phyloP scores from a whole-genome alignment of 2,113 vertebrate genomes.

The Cervus canadensis region DNA sequence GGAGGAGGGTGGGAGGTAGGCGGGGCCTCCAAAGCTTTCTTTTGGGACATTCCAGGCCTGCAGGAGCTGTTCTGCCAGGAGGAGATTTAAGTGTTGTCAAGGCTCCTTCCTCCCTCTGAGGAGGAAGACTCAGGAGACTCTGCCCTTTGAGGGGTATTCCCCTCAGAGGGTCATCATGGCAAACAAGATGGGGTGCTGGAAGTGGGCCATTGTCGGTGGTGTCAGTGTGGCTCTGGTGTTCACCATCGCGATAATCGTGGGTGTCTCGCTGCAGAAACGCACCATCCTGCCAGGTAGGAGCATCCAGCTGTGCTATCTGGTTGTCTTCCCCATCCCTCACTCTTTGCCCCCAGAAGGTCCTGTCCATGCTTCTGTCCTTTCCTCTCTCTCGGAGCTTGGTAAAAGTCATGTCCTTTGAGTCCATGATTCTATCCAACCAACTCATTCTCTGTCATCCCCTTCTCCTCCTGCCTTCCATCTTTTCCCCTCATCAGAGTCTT shows the following conservation, averaged over 20 bases:
- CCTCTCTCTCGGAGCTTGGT: background rate
- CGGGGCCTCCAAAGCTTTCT: background rate
- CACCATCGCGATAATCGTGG: fast-evolving
- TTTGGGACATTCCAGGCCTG: background rate
- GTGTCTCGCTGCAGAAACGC: background rate
- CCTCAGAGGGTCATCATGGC: background rate
- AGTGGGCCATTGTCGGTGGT: background rate
- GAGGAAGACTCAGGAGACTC: background rate
- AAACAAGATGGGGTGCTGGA: background rate
- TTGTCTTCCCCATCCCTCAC: background rate
- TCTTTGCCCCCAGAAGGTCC: background rate
- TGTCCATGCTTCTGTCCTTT: background rate
- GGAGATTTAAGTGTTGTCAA: background rate
- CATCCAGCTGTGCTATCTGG: fast-evolving
- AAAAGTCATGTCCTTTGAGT: background rate
- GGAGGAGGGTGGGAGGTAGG: background rate
- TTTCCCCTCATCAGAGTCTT: background rate
- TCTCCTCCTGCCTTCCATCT: background rate
- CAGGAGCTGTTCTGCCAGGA: background rate
- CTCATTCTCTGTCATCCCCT: background rate
- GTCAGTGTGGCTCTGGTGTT: background rate
- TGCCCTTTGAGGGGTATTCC: fast-evolving
- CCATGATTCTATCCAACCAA: background rate
- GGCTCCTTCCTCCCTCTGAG: background rate
- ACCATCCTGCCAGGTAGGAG: slow-evolving; percentile 38